Evolutionary conservation across 2,888 invertebrate species (phyloP), one percentile per base, ranked within the genome.

Genomic region (Prostheceraeus crozeri): DNA sequence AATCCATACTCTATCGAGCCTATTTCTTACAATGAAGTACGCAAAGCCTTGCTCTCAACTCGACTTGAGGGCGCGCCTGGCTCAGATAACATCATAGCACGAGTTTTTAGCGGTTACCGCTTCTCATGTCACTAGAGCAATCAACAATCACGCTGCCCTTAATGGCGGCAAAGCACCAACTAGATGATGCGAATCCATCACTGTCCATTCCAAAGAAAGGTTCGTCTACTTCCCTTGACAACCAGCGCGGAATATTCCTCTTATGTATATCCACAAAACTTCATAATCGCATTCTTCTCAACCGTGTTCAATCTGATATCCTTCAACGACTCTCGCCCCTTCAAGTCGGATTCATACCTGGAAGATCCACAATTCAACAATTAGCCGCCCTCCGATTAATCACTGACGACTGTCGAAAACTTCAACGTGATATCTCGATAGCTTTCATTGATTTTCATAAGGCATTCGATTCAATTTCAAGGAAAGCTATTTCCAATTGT

Each of bases 391-490:
- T 23, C n/a, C 28, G 51, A 19, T 14, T 46, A 35, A n/a, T 52
- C 55, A n/a, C n/a, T 35, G 53, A 55, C 25, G 55, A 35, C 33
- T 55, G 55, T 46, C 21, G 45, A 46, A 55, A 35, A 35, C 55
- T 25, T 21, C 53, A 55, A 46, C 55, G 52, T 36, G 6, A 10
- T 40, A n/a, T 51, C 30, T 23, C 53, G 10, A 53, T 53, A 10
- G 27, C 31, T 40, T 53, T 53, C 23, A 40, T 53, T 4, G 30
- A 55, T 46, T 52, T 55, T 8, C 55, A 36, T 36, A 55, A 55
- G 52, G 55, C 52, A 36, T 55, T 55, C 21, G 48, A 55, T 36
- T 55, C 21, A 46, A 36, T 55, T 16, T 55, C 55, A 14, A 53
- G 52, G n/a, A n/a, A n/a, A n/a, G n/a, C n/a, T n/a, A n/a, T n/a